A percentile compares a stretch with the other conserved stretches of the same genome.
Evolutionary conservation across 1,140 invertebrate genomes (phyloP).

Genomic region (Papilio polytes): DNA sequence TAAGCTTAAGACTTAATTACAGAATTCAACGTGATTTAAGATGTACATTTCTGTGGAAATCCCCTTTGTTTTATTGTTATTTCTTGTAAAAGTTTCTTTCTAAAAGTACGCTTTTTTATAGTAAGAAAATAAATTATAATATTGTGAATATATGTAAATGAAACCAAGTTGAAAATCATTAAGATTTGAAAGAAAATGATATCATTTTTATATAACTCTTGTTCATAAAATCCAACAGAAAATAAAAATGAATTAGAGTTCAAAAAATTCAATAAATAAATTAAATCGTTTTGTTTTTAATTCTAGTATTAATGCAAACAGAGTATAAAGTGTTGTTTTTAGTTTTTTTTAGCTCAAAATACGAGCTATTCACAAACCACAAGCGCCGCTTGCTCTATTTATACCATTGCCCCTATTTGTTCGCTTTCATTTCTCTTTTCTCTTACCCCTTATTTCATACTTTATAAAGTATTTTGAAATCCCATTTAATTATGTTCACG

Average conservation of each 20-base stretch:
- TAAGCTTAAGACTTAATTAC: constrained; percentile 37
- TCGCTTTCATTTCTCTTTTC: constrained; percentile 18
- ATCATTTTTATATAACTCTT: no score
- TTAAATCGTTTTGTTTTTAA: background rate
- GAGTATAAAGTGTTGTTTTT: constrained; percentile 20
- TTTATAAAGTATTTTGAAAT: background rate
- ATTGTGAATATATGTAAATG: no score
- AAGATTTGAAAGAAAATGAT: no score
- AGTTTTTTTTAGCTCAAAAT: constrained; percentile 2
- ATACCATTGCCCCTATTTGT: background rate
- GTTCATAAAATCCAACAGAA: no score
- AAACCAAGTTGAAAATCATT: no score
- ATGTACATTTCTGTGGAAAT: constrained; percentile 11
- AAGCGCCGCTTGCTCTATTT: constrained; percentile 14
- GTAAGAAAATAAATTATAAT: no score
- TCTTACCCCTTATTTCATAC: background rate
- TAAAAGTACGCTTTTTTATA: background rate
- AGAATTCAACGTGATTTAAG: constrained; percentile 30
- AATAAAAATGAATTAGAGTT: no score
- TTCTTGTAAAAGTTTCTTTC: background rate
- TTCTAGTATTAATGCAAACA: background rate
- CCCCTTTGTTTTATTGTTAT: background rate
- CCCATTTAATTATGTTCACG: background rate
- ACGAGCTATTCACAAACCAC: constrained; percentile 14
- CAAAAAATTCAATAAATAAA: background rate